Conservation (phyloP, 2,797 vertebrate species). For the Eulemur mongoz region DNA sequence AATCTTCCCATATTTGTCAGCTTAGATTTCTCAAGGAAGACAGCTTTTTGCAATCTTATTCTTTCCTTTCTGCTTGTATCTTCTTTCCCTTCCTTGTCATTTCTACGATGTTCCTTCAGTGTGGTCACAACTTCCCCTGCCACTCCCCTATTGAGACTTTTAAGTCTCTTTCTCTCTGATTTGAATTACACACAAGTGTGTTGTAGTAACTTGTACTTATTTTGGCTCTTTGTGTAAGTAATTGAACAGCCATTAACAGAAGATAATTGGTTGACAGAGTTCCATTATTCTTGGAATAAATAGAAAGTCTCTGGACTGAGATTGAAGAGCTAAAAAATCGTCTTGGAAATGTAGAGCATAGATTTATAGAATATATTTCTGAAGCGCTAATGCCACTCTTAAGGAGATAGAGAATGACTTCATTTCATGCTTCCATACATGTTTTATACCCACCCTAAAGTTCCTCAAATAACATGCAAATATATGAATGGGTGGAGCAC, state of each 20-base stretch:
- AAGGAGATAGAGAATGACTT: neutral
- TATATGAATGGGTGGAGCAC: neutral
- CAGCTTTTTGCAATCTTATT: neutral
- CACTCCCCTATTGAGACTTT: neutral
- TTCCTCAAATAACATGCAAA: neutral
- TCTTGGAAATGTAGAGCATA: neutral
- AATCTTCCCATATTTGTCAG: slow-evolving; percentile 30
- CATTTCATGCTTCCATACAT: neutral
- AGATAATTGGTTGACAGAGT: neutral
- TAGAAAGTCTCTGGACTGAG: neutral
- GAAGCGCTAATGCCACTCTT: neutral
- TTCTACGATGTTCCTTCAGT: neutral
- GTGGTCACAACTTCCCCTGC: neutral
- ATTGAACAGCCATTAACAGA: slow-evolving; percentile 22
- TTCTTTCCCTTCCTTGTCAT: neutral
- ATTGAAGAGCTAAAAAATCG: neutral
- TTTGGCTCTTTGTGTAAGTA: slow-evolving; percentile 9
- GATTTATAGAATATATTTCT: slow-evolving; percentile 7
- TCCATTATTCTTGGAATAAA: slow-evolving; percentile 30
- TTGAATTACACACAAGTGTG: neutral
- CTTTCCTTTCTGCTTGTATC: neutral
- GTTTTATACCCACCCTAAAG: neutral
- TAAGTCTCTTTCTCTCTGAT: neutral
- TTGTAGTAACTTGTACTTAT: slow-evolving; percentile 17
- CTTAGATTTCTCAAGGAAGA: slow-evolving; percentile 16